Evolutionary conservation across 1,140 invertebrate species (phyloP).

Genomic region (Drosophila pseudoananassae): DNA sequence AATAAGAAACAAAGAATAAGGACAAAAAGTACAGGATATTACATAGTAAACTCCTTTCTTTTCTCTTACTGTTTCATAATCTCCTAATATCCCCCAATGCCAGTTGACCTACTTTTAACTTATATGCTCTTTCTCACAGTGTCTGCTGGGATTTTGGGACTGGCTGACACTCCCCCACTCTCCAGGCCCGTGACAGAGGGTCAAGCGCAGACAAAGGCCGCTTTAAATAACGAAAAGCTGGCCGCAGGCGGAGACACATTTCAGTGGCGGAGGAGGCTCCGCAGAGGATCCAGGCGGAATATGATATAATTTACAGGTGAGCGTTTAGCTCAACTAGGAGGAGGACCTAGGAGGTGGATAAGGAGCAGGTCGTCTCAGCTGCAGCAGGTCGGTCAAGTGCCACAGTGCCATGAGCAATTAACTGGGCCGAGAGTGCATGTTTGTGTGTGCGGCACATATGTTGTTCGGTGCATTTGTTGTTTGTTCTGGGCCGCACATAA

Average conservation of each 20-base stretch:
- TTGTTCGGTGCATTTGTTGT: slow-evolving; percentile 65
- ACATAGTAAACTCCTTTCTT: no score
- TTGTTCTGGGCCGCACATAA: slow-evolving; percentile 75
- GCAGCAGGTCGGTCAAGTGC: slow-evolving; percentile 73
- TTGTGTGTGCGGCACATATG: slow-evolving; percentile 25
- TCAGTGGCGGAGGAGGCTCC: slow-evolving; percentile 36
- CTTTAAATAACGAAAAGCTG: slow-evolving; percentile 75
- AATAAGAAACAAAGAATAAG: background rate
- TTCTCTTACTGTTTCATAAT: no score
- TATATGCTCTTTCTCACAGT: background rate
- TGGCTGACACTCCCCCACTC: slow-evolving; percentile 8
- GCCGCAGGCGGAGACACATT: slow-evolving; percentile 33
- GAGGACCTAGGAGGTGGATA: background rate
- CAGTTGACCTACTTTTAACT: no score
- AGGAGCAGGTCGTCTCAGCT: slow-evolving; percentile 29
- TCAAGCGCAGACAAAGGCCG: slow-evolving; percentile 74
- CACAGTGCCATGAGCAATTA: slow-evolving; percentile 74
- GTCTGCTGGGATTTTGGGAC: background rate
- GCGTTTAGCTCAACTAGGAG: slow-evolving; percentile 51
- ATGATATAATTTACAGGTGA: slow-evolving; percentile 57
- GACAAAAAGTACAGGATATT: background rate
- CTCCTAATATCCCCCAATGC: no score
- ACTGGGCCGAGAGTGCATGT: slow-evolving; percentile 47
- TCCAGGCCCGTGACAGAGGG: slow-evolving; percentile 45
- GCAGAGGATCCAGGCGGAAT: slow-evolving; percentile 25